Evolutionary conservation across 2,113 vertebrate species (phyloP).

Genomic region (Antennarius striatus): DNA sequence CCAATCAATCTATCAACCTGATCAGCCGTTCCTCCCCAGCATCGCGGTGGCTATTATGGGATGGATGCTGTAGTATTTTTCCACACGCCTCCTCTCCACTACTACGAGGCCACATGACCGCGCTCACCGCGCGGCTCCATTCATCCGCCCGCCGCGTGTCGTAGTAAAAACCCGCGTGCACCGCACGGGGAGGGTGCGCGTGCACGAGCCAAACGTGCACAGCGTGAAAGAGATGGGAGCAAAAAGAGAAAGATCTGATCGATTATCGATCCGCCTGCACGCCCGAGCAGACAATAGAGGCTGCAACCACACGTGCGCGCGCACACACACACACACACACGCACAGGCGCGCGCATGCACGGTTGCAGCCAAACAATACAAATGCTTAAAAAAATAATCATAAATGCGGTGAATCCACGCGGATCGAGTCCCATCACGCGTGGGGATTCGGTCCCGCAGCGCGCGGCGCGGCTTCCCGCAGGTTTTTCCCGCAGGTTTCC

Average conservation of each 20-base stretch:
- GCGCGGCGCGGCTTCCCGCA: too few relatives aligned
- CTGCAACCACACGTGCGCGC: not conserved
- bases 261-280: constrained; percentile 27
- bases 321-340: too few relatives aligned
- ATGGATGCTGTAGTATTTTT: constrained; percentile 17
- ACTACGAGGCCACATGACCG: constrained; percentile 39
- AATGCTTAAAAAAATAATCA: not conserved
- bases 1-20: not conserved
- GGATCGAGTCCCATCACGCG: too few relatives aligned
- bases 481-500: too few relatives aligned
- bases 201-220: not conserved
- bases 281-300: constrained; percentile 49
- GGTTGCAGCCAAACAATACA: not conserved
- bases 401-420: too few relatives aligned
- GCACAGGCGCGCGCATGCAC: not conserved
- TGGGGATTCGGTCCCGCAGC: too few relatives aligned
- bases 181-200: not conserved
- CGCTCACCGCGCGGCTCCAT: constrained; percentile 20
- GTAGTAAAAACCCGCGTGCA: constrained; percentile 37
- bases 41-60: not conserved
- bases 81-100: constrained; percentile 23
- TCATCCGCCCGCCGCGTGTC: not conserved
- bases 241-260: not conserved
- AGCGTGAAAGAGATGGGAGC: too few relatives aligned
- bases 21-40: not conserved